Evolutionary conservation across 2,888 invertebrate species (phyloP).

Genomic region (Sminthurides aquaticus): DNA sequence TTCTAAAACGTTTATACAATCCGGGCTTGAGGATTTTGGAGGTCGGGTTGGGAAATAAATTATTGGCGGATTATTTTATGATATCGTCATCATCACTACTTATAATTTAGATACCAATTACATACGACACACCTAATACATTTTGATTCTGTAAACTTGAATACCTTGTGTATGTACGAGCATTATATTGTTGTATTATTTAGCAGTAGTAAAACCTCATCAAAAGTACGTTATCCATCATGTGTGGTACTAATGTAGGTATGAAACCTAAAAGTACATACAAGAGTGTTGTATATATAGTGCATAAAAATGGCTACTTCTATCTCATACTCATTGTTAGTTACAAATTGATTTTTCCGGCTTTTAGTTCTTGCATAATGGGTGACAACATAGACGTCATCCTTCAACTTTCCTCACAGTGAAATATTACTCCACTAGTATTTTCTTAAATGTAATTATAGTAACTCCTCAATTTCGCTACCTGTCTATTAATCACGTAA

Average conservation of each 20-base stretch:
- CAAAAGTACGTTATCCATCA: neutral
- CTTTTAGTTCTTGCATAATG: too few species aligned
- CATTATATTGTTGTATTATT: neutral
- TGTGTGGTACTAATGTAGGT: neutral
- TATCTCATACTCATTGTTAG: neutral
- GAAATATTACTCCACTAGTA: neutral
- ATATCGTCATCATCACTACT: too few species aligned
- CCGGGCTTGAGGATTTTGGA: too few species aligned
- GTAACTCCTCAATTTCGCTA: neutral
- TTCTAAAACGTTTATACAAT: too few species aligned
- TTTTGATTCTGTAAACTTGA: neutral
- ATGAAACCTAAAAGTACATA: neutral
- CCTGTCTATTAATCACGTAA: neutral
- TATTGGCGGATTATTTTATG: too few species aligned
- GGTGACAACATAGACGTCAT: too few species aligned
- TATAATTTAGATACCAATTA: too few species aligned
- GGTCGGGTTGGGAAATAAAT: too few species aligned
- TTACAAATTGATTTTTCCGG: neutral
- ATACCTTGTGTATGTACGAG: neutral
- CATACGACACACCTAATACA: neutral
- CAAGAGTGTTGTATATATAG: neutral
- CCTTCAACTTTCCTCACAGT: neutral
- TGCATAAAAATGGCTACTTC: neutral
- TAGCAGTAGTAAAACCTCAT: neutral
- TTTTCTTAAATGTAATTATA: neutral